Evolutionary conservation across 2,113 vertebrate genomes (phyloP).

Genomic region (Benitochromis conjunctus): DNA sequence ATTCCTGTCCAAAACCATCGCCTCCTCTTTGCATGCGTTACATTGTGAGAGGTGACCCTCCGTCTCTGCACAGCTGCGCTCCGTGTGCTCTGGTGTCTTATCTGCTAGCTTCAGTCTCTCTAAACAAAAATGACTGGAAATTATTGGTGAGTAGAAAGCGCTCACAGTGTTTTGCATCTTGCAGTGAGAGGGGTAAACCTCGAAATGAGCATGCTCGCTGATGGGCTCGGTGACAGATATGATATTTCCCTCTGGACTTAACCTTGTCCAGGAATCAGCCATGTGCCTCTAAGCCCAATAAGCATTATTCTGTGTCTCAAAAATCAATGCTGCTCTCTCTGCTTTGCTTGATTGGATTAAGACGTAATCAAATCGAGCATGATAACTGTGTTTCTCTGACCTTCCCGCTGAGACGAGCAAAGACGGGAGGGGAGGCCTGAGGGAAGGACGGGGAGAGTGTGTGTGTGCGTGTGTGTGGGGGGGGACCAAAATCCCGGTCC

Average conservation of each 20-base stretch:
- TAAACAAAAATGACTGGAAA: background rate
- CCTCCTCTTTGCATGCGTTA: conserved; percentile 37
- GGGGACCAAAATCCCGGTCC: background rate
- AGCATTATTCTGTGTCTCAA: conserved; percentile 58
- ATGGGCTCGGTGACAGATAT: conserved; percentile 32
- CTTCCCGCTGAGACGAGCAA: conserved; percentile 52
- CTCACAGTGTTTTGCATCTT: conserved; percentile 3
- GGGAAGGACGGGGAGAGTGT: background rate
- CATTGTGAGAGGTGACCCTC: background rate
- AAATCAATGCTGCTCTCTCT: conserved; percentile 66
- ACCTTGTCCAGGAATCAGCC: conserved; percentile 58
- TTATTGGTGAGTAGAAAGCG: background rate
- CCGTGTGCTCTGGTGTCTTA: background rate
- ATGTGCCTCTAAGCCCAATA: conserved; percentile 56
- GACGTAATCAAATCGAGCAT: conserved; percentile 69
- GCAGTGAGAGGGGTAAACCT: background rate
- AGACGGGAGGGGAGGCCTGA: background rate
- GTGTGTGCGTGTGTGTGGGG: background rate
- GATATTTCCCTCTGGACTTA: conserved; percentile 49
- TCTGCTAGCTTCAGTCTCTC: background rate
- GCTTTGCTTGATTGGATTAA: conserved; percentile 76
- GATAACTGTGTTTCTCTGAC: conserved; percentile 67
- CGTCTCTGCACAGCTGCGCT: background rate
- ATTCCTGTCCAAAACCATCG: background rate
- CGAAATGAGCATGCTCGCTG: conserved; percentile 11